phyloP scores from a whole-genome alignment of 2,113 vertebrate species.

The Burhinus oedicnemus region DNA sequence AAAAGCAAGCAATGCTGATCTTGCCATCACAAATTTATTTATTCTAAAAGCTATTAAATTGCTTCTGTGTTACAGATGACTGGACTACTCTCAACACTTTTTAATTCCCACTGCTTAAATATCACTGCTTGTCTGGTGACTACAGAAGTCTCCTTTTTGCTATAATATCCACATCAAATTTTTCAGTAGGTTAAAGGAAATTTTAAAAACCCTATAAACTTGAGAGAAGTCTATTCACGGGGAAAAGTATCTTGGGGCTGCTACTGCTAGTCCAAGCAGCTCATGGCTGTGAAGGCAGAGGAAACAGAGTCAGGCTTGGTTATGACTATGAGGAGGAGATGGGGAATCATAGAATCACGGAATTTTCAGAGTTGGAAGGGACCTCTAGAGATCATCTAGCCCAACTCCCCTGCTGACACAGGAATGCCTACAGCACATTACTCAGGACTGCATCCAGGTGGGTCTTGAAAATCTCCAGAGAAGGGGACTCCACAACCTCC shows the following conservation, averaged over 20 bases:
- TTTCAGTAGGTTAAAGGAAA: neutral
- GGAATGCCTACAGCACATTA: too few species aligned
- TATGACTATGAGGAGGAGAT: neutral
- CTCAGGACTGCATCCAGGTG: too few species aligned
- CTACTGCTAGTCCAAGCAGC: neutral
- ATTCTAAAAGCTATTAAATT: neutral
- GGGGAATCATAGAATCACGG: too few species aligned
- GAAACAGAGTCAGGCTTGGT: neutral
- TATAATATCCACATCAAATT: neutral
- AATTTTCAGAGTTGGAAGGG: too few species aligned
- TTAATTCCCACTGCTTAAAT: neutral
- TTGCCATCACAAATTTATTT: neutral
- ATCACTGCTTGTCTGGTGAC: neutral
- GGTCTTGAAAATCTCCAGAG: too few species aligned
- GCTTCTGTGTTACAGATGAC: neutral
- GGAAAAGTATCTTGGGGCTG: neutral
- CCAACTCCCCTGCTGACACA: too few species aligned
- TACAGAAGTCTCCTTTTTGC: neutral
- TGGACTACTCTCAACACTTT: neutral
- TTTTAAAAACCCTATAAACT: neutral
- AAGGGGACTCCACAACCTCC: too few species aligned
- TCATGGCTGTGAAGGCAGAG: fast-evolving
- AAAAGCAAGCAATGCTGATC: neutral
- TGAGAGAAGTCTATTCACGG: neutral
- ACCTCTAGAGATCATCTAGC: too few species aligned